These are phyloP conservation scores for Hypomecis punctinalis DNA, from an alignment of 2,888 invertebrate genomes.

Conservation along the genomic window DNA sequence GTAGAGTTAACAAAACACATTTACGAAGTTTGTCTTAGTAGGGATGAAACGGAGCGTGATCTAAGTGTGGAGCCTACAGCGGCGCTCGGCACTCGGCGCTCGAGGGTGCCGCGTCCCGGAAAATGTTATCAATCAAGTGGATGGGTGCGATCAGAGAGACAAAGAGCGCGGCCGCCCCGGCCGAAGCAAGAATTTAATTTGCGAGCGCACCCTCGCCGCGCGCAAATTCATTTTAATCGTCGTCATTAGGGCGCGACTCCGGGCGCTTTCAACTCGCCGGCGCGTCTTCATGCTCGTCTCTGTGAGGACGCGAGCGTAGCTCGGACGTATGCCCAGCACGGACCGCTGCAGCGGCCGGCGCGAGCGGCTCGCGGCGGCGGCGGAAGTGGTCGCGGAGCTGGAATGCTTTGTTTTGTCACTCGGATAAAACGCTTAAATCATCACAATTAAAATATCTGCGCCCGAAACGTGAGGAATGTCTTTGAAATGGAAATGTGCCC, in stretches of 20 bases:
- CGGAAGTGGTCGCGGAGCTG: slow-evolving; percentile 50
- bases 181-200: slow-evolving; percentile 75
- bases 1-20: too few species aligned
- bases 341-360: not conserved
- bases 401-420: slow-evolving; percentile 66
- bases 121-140: slow-evolving; percentile 62
- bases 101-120: slow-evolving; percentile 35
- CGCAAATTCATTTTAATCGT: slow-evolving; percentile 82
- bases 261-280: slow-evolving; percentile 47
- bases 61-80: too few species aligned
- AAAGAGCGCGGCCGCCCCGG: slow-evolving; percentile 40
- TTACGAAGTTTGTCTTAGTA: too few species aligned
- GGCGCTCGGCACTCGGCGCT: too few species aligned
- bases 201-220: slow-evolving; percentile 52
- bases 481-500: slow-evolving; percentile 65
- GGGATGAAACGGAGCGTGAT: too few species aligned
- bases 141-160: slow-evolving; percentile 52
- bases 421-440: slow-evolving; percentile 67
- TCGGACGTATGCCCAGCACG: not conserved
- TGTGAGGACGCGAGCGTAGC: too few species aligned
- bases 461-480: slow-evolving; percentile 61
- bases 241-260: slow-evolving; percentile 66
- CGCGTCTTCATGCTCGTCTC: not conserved
- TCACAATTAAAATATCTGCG: slow-evolving; percentile 73
- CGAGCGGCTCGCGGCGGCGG: slow-evolving; percentile 13